phyloP scores from a whole-genome alignment of 2,797 vertebrate genomes.

The Ptychobarbus kaznakovi region DNA sequence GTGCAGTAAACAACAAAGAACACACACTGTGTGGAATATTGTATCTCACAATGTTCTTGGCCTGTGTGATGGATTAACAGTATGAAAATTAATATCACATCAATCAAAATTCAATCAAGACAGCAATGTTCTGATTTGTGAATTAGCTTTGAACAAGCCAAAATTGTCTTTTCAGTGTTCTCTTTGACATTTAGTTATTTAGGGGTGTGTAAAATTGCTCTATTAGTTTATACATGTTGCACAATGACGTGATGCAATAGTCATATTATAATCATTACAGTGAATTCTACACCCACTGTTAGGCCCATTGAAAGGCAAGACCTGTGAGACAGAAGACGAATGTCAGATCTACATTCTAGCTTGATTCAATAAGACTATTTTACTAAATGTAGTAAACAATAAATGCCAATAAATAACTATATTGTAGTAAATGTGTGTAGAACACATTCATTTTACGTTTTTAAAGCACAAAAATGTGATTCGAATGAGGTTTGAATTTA shows the following conservation, averaged over 20 bases:
- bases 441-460: not conserved
- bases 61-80: not conserved
- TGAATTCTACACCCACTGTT: slow-evolving; percentile 8
- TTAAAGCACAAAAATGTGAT: not conserved
- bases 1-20: not conserved
- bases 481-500: not conserved
- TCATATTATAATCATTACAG: not conserved
- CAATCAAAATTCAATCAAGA: not conserved
- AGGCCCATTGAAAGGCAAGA: not conserved
- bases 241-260: not conserved
- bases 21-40: not conserved
- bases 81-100: not conserved
- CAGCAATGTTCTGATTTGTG: not conserved
- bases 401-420: not conserved
- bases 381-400: not conserved
- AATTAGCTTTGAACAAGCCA: slow-evolving; percentile 1
- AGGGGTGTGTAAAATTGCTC: slow-evolving; percentile 1
- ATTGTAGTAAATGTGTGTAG: not conserved
- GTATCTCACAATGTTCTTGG: not conserved
- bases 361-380: not conserved
- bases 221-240: slow-evolving; percentile 3
- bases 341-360: not conserved
- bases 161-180: not conserved
- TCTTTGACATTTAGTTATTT: slow-evolving; percentile 6
- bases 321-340: not conserved